Conservation (phyloP, 2,797 vertebrate species). For the Melanotaenia pygmaea region DNA sequence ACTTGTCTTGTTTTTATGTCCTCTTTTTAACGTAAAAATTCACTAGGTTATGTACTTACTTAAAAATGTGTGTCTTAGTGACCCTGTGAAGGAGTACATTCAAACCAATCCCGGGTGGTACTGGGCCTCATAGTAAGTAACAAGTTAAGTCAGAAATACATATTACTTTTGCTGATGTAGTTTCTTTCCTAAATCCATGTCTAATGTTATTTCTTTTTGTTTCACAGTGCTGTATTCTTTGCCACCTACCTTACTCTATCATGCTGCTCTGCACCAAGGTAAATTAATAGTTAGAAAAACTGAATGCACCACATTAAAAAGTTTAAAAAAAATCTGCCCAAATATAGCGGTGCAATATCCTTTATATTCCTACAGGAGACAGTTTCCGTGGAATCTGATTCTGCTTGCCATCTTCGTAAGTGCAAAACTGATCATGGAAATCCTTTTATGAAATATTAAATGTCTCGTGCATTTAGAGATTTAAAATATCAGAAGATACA, state of each 20-base stretch:
- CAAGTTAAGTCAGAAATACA: not conserved
- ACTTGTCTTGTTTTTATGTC: not conserved
- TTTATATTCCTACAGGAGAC: conserved; percentile 82
- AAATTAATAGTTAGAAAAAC: conserved; percentile 22
- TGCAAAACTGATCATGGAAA: conserved; percentile 40
- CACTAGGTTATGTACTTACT: not conserved
- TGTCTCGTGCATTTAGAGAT: fast-evolving
- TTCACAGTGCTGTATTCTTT: conserved; percentile 89
- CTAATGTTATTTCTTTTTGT: conserved; percentile 34
- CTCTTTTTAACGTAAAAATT: not conserved
- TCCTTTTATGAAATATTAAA: not conserved
- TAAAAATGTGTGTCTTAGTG: conserved; percentile 73
- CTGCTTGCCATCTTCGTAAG: conserved; percentile 92
- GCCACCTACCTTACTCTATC: conserved; percentile 91
- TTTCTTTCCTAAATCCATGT: not conserved
- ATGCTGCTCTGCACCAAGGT: conserved; percentile 91
- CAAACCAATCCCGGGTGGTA: conserved; percentile 93
- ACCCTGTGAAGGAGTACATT: conserved; percentile 89
- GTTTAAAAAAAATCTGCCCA: not conserved
- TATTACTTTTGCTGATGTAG: not conserved
- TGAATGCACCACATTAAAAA: not conserved
- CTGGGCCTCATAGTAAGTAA: conserved; percentile 96
- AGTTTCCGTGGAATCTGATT: conserved; percentile 95
- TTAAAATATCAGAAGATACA: not conserved
- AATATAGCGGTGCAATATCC: not conserved